Percentiles rank a stretch among this genome's conserved stretches.
Evolutionary conservation across 2,888 invertebrate genomes (phyloP).

Genomic region (Cryptops parisi): DNA sequence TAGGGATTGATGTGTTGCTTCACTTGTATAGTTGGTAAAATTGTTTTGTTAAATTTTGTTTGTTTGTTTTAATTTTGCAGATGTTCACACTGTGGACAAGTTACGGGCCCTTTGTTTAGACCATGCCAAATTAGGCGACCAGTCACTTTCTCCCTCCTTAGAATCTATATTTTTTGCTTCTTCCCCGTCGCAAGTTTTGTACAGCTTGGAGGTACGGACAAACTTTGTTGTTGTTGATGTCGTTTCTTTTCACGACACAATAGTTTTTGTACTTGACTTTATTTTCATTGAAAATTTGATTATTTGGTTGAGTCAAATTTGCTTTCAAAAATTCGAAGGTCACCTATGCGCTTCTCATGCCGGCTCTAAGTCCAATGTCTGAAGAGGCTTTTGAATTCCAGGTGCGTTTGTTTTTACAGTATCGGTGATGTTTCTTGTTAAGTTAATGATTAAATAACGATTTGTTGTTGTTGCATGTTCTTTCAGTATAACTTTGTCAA

Average conservation of each 20-base stretch:
- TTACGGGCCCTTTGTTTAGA: constrained; percentile 41
- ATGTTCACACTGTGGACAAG: constrained; percentile 38
- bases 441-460: neutral
- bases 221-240: too few relatives aligned
- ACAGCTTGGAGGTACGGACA: constrained; percentile 46
- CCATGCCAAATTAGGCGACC: constrained; percentile 28
- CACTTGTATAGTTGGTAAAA: too few relatives aligned
- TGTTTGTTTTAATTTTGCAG: too few relatives aligned
- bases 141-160: constrained; percentile 33
- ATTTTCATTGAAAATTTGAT: neutral
- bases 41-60: too few relatives aligned
- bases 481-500: constrained; percentile 42
- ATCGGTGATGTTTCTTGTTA: too few relatives aligned
- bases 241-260: too few relatives aligned
- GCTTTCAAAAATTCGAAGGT: constrained; percentile 50
- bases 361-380: constrained; percentile 64
- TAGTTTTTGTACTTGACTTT: neutral
- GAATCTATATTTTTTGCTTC: constrained; percentile 44
- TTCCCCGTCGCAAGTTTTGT: constrained; percentile 54
- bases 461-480: neutral
- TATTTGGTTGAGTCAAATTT: neutral
- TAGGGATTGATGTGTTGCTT: too few relatives aligned
- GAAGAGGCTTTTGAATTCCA: constrained; percentile 50
- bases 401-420: constrained; percentile 20
- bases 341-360: constrained; percentile 80